Evolutionary conservation across 2,113 vertebrate species (phyloP).

Genomic region (Chaenocephalus aceratus): DNA sequence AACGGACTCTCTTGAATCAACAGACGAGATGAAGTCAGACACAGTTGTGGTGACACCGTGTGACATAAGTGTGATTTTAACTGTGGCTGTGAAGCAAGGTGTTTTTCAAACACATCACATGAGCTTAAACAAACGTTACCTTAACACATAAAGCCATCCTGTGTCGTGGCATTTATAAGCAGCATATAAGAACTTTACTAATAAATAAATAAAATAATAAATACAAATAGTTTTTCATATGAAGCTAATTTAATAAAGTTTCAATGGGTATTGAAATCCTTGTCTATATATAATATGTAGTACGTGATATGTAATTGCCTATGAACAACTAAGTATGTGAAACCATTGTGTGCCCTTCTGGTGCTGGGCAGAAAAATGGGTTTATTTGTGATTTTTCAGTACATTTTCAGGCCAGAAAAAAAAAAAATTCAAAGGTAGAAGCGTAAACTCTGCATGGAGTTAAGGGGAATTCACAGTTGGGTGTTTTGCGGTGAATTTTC

Average conservation of each 20-base stretch:
- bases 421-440: not conserved
- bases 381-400: not conserved
- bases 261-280: not conserved
- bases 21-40: slow-evolving; percentile 35
- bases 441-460: too few relatives aligned
- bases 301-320: too few relatives aligned
- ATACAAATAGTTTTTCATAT: not conserved
- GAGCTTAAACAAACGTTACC: slow-evolving; percentile 5
- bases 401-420: not conserved
- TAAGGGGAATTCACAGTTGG: not conserved
- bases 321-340: too few relatives aligned
- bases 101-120: slow-evolving; percentile 22
- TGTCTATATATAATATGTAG: too few relatives aligned
- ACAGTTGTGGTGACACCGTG: slow-evolving; percentile 48
- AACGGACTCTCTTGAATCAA: slow-evolving; percentile 12
- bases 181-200: not conserved
- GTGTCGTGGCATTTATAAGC: not conserved
- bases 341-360: too few relatives aligned
- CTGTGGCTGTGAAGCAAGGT: slow-evolving; percentile 34
- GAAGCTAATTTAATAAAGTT: not conserved
- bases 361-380: not conserved
- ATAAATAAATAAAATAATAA: too few relatives aligned
- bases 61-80: slow-evolving; percentile 43
- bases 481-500: not conserved
- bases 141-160: not conserved